Conservation (phyloP, 1,140 invertebrate genomes). For the Agrypnia vestita region DNA sequence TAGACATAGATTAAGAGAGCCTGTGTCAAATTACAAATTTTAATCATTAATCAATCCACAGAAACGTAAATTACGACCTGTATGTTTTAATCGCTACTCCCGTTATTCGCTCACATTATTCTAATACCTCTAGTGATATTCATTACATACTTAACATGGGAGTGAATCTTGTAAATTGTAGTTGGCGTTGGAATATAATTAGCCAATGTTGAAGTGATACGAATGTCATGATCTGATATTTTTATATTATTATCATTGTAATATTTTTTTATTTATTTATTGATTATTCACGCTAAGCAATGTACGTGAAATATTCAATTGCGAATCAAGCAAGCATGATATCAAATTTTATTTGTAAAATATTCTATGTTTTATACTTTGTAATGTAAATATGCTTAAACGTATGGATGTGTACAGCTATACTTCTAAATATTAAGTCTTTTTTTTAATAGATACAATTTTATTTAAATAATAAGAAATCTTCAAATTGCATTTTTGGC, state of each 20-base stretch:
- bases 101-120: neutral
- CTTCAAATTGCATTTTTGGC: too few relatives aligned
- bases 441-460: neutral
- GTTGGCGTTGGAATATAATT: constrained; percentile 21
- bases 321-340: neutral
- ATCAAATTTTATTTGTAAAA: constrained; percentile 12
- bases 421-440: constrained; percentile 1
- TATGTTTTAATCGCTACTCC: too few relatives aligned
- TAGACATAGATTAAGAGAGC: too few relatives aligned
- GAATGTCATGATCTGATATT: constrained; percentile 32
- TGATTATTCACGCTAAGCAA: neutral
- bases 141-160: neutral
- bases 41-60: too few relatives aligned
- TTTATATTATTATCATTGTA: constrained; percentile 27
- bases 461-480: too few relatives aligned
- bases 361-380: neutral
- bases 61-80: too few relatives aligned
- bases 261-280: constrained; percentile 32
- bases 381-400: constrained; percentile 31
- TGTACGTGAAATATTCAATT: neutral
- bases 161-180: constrained; percentile 33
- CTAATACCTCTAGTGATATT: constrained; percentile 5
- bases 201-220: constrained; percentile 27
- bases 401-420: constrained; percentile 24
- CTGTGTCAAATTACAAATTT: too few relatives aligned